These are phyloP conservation scores for Ptychoptera albimana DNA, from an alignment of 2,888 invertebrate genomes.

Conservation along the genomic window DNA sequence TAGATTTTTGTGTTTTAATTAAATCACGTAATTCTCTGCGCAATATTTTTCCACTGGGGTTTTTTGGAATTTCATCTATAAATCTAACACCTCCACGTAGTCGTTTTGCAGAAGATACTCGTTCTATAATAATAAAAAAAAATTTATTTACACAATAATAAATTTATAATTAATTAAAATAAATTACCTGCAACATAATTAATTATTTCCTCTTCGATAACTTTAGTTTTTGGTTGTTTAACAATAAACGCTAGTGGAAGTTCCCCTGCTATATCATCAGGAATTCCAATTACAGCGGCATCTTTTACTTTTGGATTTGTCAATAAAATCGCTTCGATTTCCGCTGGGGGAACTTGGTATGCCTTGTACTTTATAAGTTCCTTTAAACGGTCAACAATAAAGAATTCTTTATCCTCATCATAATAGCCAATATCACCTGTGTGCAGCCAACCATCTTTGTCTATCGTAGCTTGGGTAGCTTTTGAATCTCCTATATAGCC, in stretches of 20 bases:
- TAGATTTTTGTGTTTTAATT: slow-evolving; percentile 14
- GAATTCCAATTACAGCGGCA: slow-evolving; percentile 64
- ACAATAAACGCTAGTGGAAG: slow-evolving; percentile 63
- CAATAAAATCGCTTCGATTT: slow-evolving; percentile 64
- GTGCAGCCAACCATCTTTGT: slow-evolving; percentile 58
- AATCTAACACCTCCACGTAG: slow-evolving; percentile 63
- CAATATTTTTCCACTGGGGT: slow-evolving; percentile 63
- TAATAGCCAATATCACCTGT: slow-evolving; percentile 74
- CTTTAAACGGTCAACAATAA: slow-evolving; percentile 70
- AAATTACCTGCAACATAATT: slow-evolving; percentile 33
- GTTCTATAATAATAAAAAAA: not conserved
- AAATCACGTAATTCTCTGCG: slow-evolving; percentile 34
- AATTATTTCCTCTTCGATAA: slow-evolving; percentile 39
- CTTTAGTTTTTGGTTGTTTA: slow-evolving; percentile 32
- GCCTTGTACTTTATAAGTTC: slow-evolving; percentile 86
- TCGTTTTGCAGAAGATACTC: slow-evolving; percentile 53
- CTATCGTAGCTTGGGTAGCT: slow-evolving; percentile 47
- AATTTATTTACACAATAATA: too few species aligned
- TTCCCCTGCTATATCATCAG: slow-evolving; percentile 57
- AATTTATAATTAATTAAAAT: too few species aligned
- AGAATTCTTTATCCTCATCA: slow-evolving; percentile 60
- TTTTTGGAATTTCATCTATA: slow-evolving; percentile 56
- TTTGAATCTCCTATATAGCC: slow-evolving; percentile 60
- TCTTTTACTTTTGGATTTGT: slow-evolving; percentile 55
- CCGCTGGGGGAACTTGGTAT: slow-evolving; percentile 75